Evolutionary conservation across 2,113 vertebrate species (phyloP).

Genomic region (Dascyllus trimaculatus): DNA sequence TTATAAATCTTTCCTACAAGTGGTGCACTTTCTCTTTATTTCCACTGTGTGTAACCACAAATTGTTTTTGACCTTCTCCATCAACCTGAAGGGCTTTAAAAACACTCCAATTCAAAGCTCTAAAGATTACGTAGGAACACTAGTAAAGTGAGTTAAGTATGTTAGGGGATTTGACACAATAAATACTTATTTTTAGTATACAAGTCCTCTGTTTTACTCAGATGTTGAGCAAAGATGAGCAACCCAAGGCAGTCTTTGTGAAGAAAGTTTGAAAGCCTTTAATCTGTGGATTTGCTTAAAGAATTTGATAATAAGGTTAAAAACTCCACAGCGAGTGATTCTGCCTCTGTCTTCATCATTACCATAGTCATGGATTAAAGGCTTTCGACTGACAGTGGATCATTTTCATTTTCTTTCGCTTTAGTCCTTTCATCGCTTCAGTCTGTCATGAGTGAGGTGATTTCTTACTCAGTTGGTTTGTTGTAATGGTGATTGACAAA

Average conservation of each 20-base stretch:
- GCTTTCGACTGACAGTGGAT: slow-evolving; percentile 32
- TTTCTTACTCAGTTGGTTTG: slow-evolving; percentile 9
- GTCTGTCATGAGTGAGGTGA: neutral
- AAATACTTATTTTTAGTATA: slow-evolving; percentile 13
- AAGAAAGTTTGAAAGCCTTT: slow-evolving; percentile 32
- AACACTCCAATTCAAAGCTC: neutral
- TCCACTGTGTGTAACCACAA: neutral
- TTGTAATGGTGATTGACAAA: slow-evolving; percentile 12
- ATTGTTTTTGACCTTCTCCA: neutral
- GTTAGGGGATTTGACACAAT: neutral
- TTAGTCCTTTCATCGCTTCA: slow-evolving; percentile 24
- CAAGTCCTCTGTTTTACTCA: slow-evolving; percentile 8
- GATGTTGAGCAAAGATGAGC: neutral
- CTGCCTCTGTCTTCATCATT: slow-evolving; percentile 19
- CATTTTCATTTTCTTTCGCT: slow-evolving; percentile 14
- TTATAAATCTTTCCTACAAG: slow-evolving; percentile 57
- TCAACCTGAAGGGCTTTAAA: neutral
- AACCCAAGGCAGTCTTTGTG: slow-evolving; percentile 8
- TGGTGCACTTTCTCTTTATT: slow-evolving; percentile 67
- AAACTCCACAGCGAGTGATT: slow-evolving; percentile 30
- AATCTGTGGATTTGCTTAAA: slow-evolving; percentile 46
- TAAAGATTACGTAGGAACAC: slow-evolving; percentile 3
- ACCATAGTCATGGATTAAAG: slow-evolving; percentile 33
- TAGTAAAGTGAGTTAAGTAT: neutral
- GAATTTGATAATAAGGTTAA: slow-evolving; percentile 40